Conservation (phyloP, 2,113 vertebrate genomes). For the Mastomys natalensis region DNA sequence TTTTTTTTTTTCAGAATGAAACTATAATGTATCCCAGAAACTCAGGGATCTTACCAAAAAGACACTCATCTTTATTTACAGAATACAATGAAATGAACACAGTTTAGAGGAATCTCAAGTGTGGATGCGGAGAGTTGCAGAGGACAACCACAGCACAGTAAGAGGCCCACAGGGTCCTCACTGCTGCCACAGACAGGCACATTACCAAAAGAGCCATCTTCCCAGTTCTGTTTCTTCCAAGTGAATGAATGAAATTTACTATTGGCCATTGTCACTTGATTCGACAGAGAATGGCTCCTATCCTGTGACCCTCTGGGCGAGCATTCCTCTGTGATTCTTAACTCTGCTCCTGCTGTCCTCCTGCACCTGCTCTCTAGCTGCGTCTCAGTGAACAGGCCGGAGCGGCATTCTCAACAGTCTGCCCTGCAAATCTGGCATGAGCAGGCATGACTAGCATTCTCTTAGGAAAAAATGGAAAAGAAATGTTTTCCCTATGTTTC, state of each 20-base stretch:
- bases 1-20: neutral
- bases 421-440: slow-evolving; percentile 13
- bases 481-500: slow-evolving; percentile 22
- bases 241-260: no score
- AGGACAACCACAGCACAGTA: neutral
- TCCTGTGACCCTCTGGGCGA: no score
- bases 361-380: neutral
- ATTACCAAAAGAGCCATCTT: no score
- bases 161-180: neutral
- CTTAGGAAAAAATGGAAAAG: slow-evolving; percentile 19
- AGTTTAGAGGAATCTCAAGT: slow-evolving; percentile 28
- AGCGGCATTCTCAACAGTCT: neutral
- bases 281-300: no score
- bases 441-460: neutral
- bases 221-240: no score
- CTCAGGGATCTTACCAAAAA: no score
- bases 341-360: neutral
- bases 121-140: neutral
- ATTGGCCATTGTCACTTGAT: no score
- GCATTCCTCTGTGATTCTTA: no score
- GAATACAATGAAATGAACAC: slow-evolving; percentile 23
- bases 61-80: slow-evolving; percentile 5
- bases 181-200: neutral
- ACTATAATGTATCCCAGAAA: slow-evolving; percentile 33
- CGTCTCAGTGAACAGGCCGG: neutral